Base-by-base conservation (phyloP, 2,888 invertebrate species). In the Willowsia nigromaculata region DNA sequence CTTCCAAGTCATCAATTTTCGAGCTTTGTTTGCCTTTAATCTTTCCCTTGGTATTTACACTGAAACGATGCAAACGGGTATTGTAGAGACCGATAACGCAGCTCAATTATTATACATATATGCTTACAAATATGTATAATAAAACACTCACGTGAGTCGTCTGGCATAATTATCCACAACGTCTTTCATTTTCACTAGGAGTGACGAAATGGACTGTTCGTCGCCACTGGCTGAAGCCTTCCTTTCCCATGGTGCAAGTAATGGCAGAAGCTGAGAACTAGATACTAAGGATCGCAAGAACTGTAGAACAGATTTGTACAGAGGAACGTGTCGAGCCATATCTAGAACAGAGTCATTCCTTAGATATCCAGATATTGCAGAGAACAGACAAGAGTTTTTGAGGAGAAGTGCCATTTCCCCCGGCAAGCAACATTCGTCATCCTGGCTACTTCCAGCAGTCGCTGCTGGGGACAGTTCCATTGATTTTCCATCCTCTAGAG, bases 271-370 rank as follows among this genome's bases (percentile, higher is more conserved):
- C 92, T 95, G 95, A 93, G 94, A 94, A 94, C 94, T 94, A 4
- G 96, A 96, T 27, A 96, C 96, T 93, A 96, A 94, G 0, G 97
- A 97, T 91, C 98, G 95, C 90, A 98, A 95, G 91, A 97, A 94
- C 92, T 97, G 96, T 93, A 98, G 94, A 93, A 98, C 96, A 92
- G 97, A 96, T 92, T 97, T 96, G 94, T 98, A 98, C 93, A 98
- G 95, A 33, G 98, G 98, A 94, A 98, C 98, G 95, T 98, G 98
- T 22, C 98, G 96, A n/a, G 98, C 98, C 97, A 99, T 98, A 94
- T 99, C 98, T 94, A 99, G 94, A 92, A 98, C 98, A 95, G 94
- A 99, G 94, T 99, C 99, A 93, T 99, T 99, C 92, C 98, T 95
- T 83, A 98, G 95, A 93, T 99, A 98, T 0, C 98, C 98, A 93